Evolutionary conservation across 2,888 invertebrate species (phyloP), one percentile per base, ranked within the genome.

Genomic region (Blastobasis adustella): DNA sequence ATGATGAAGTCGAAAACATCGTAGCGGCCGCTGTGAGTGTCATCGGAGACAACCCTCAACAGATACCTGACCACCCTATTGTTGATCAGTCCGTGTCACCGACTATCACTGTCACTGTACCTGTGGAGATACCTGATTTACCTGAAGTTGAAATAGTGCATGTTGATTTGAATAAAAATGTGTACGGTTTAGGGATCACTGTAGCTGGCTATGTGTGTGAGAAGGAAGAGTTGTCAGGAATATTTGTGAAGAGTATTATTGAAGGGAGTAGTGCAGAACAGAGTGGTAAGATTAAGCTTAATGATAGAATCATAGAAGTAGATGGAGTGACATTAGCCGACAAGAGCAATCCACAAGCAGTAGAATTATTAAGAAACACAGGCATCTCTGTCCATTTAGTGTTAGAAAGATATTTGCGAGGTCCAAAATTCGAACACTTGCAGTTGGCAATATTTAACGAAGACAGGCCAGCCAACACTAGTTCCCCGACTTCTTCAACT

Each of bases 221-320:
- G 79, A 97, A 97, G 86, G 99, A 99, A 86, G 99, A 99, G 82
- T 91, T 99, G 49, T 98, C 98, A n/a, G 99, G 99, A 6, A 98
- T 99, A 71, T 99, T 99, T 89, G 98, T 99, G 10, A 98, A 99
- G 83, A 98, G 98, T 77, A 96, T 99, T 65, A 97, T 98, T 69
- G 95, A 96, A 74, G 98, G 98, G 50, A 98, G 98, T 82, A 97
- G 98, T 51, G 99, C 99, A 0, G 97, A 97, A 76, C 88, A 95
- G 67, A 97, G 97, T 76, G 94, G 95, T 51, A 93, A 94, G 81
- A 98, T 99, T 69, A 94, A 93, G 82, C 92, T 98, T 66, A 98
- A 99, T 79, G 99, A 99, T 88, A 94, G 99, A 72, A 99, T 99
- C 70, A 95, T 98, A 56, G 96, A 98, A 90, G 98, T 95, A 43